Conservation (phyloP, 2,113 vertebrate species). For the Anolis carolinensis region DNA sequence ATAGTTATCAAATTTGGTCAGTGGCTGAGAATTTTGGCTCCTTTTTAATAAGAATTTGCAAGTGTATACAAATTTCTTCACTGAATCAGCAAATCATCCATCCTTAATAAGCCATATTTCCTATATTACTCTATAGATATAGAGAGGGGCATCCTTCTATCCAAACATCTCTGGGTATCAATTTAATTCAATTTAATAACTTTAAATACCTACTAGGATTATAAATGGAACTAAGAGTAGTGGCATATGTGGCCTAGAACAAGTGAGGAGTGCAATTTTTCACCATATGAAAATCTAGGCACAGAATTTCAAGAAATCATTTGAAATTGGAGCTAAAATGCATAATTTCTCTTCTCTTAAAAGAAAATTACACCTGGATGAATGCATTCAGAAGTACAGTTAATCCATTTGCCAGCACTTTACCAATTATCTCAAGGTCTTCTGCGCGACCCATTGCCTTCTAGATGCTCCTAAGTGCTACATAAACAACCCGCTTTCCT, state of each 20-base stretch:
- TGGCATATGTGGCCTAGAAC: not conserved
- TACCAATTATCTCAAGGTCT: conserved; percentile 49
- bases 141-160: not conserved
- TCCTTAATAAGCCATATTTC: not conserved
- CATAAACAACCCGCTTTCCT: conserved; percentile 52
- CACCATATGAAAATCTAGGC: conserved; percentile 10
- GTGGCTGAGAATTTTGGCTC: no score
- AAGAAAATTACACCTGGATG: conserved; percentile 25
- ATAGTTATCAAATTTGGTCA: no score
- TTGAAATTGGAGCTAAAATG: conserved; percentile 32
- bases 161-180: not conserved
- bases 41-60: no score
- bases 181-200: not conserved
- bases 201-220: not conserved
- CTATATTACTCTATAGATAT: not conserved
- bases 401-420: conserved; percentile 59
- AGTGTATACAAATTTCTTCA: no score
- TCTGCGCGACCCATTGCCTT: conserved; percentile 58
- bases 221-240: not conserved
- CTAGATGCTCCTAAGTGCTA: conserved; percentile 59
- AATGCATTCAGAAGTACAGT: not conserved
- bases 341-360: conserved; percentile 33
- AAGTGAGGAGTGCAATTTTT: not conserved
- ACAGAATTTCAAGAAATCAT: not conserved
- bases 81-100: no score